phyloP scores from a whole-genome alignment of 2,113 vertebrate species.

The Pituophis catenifer region DNA sequence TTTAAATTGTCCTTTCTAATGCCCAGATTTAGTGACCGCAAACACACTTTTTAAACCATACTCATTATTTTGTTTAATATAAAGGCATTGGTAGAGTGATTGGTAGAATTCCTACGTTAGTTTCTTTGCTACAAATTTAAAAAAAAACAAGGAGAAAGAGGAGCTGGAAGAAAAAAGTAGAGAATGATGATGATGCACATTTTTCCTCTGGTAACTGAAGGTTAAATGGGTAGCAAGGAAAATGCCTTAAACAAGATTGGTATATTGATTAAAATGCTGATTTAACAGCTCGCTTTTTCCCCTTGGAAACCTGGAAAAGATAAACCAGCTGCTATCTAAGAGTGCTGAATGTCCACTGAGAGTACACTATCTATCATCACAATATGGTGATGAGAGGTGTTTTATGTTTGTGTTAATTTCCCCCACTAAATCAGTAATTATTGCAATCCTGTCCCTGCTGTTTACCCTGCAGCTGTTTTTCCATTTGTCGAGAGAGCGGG shows the following conservation, averaged over 20 bases:
- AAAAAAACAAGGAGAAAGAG: slow-evolving; percentile 30
- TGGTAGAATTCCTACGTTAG: background rate
- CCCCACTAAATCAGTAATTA: slow-evolving; percentile 99
- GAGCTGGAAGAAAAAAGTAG: slow-evolving; percentile 31
- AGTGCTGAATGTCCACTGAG: slow-evolving; percentile 87
- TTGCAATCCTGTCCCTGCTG: slow-evolving; percentile 98
- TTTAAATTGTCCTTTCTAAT: background rate
- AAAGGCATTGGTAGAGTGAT: background rate
- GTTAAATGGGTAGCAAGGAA: slow-evolving; percentile 78
- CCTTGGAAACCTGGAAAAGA: slow-evolving; percentile 87
- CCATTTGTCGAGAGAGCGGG: slow-evolving; percentile 99
- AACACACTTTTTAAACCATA: background rate
- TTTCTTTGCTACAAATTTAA: slow-evolving; percentile 28
- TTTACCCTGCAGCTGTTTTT: slow-evolving; percentile 99
- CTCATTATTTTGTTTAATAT: background rate
- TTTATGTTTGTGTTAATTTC: slow-evolving; percentile 99
- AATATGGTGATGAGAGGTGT: slow-evolving; percentile 99
- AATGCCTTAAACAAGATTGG: slow-evolving; percentile 92
- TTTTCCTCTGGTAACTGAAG: slow-evolving; percentile 75
- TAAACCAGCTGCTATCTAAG: slow-evolving; percentile 96
- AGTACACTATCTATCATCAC: slow-evolving; percentile 96
- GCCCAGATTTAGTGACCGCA: background rate
- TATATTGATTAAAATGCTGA: slow-evolving; percentile 98
- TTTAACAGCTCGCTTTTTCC: slow-evolving; percentile 86
- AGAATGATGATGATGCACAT: slow-evolving; percentile 43